These are phyloP conservation scores for Himalopsyche japonica DNA, from an alignment of 2,888 invertebrate genomes.

Conservation along the genomic window DNA sequence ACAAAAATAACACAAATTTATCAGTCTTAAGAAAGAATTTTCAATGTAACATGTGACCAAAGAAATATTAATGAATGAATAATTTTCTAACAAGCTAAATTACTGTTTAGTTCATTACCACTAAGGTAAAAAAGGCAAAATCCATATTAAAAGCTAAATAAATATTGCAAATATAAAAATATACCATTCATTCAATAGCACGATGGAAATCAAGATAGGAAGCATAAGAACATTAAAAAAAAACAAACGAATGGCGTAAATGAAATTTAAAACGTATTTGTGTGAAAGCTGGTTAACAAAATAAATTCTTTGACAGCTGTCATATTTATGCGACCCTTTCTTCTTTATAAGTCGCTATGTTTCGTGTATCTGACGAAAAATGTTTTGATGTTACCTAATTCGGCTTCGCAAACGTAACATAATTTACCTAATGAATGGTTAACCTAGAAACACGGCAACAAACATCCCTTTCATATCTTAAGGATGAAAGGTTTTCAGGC, in stretches of 20 bases:
- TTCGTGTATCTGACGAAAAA: background rate
- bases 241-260: background rate
- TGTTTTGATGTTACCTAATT: background rate
- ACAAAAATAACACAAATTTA: too few species aligned
- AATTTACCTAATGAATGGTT: slow-evolving; percentile 6
- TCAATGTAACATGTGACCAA: too few species aligned
- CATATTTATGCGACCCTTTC: background rate
- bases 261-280: background rate
- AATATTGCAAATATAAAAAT: too few species aligned
- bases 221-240: too few species aligned
- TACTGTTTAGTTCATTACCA: too few species aligned
- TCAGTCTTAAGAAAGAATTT: too few species aligned
- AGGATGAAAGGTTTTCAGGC: background rate
- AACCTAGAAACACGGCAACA: background rate
- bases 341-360: background rate
- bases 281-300: background rate
- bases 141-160: too few species aligned
- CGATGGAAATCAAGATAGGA: too few species aligned
- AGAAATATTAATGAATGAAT: too few species aligned
- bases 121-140: too few species aligned
- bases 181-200: too few species aligned
- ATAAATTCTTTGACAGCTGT: background rate
- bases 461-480: background rate
- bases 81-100: too few species aligned
- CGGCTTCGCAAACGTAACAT: background rate